phyloP scores from a whole-genome alignment of 2,113 vertebrate genomes.

The Mustela lutreola region DNA sequence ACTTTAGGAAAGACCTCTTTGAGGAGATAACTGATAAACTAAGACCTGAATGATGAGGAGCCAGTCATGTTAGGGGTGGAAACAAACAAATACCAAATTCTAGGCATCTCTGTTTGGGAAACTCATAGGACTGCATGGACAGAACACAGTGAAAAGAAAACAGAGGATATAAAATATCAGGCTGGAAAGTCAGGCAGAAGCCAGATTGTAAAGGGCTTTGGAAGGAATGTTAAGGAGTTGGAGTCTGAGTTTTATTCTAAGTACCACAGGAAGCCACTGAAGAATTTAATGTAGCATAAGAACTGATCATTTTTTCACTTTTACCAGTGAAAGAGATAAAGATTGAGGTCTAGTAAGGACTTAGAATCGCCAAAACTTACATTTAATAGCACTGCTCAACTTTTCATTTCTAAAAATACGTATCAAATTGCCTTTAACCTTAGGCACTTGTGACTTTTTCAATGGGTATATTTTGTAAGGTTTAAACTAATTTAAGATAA shows the following conservation, averaged over 20 bases:
- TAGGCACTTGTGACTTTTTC: not conserved
- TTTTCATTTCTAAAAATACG: not conserved
- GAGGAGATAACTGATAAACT: not conserved
- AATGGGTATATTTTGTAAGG: not conserved
- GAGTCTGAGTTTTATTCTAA: not conserved
- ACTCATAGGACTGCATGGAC: not conserved
- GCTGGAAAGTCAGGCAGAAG: not conserved
- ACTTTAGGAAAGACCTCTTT: not conserved
- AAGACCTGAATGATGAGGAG: not conserved
- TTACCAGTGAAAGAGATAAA: not conserved
- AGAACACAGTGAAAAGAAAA: not conserved
- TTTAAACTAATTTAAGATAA: conserved; percentile 40
- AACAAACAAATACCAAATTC: not conserved
- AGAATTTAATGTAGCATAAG: not conserved
- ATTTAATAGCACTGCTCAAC: not conserved
- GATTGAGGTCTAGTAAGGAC: not conserved
- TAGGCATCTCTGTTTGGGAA: not conserved
- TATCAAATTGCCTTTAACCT: not conserved
- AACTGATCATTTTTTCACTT: not conserved
- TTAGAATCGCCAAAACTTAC: not conserved
- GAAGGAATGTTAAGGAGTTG: not conserved
- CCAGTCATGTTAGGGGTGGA: not conserved
- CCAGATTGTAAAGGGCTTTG: not conserved
- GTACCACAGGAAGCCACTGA: not conserved
- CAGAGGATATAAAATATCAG: not conserved